phyloP scores from a whole-genome alignment of 2,888 invertebrate genomes.

The Conomelus anceps region DNA sequence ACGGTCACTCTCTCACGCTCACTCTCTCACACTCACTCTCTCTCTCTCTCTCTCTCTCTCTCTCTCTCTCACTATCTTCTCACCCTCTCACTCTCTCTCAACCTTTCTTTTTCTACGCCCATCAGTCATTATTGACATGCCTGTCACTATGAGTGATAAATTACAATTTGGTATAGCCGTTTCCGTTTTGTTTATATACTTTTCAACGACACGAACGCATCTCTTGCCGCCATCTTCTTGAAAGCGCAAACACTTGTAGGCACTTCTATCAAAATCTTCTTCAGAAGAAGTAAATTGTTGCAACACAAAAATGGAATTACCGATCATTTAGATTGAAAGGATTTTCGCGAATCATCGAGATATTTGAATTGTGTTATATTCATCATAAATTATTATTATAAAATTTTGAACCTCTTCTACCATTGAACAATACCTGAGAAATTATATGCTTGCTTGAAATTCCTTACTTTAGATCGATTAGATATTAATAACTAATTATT shows the following conservation, averaged over 20 bases:
- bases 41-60: neutral
- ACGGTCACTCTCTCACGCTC: too few species aligned
- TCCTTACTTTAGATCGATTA: too few species aligned
- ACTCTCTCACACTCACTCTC: too few species aligned
- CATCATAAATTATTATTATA: too few species aligned
- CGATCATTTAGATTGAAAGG: neutral
- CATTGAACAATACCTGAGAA: too few species aligned
- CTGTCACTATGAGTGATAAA: neutral
- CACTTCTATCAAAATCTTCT: neutral
- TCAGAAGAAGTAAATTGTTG: neutral
- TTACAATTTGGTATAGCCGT: neutral
- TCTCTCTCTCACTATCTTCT: neutral
- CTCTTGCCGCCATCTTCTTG: neutral
- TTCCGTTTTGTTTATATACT: neutral
- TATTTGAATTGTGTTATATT: too few species aligned
- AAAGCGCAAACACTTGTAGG: neutral
- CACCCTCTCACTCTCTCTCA: neutral
- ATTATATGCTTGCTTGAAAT: too few species aligned
- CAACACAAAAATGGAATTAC: neutral
- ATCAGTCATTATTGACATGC: neutral
- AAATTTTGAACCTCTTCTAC: too few species aligned
- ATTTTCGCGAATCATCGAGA: too few species aligned
- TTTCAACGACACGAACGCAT: neutral
- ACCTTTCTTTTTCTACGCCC: too few species aligned
- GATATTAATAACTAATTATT: too few species aligned